These are phyloP conservation scores for Bradypodion pumilum DNA, from an alignment of 2,797 vertebrate genomes.

Conservation along the genomic window DNA sequence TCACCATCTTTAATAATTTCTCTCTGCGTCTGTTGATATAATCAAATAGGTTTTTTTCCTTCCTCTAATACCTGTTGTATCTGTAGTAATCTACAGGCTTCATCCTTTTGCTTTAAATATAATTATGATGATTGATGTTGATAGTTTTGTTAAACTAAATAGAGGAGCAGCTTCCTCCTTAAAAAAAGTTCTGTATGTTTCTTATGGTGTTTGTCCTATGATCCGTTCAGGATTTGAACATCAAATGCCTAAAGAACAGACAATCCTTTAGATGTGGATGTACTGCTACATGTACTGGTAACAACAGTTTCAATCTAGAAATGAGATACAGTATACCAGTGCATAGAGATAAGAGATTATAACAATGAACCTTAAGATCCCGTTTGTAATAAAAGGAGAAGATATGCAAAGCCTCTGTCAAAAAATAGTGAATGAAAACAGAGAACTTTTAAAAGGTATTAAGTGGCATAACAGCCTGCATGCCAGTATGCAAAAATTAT, in stretches of 20 bases:
- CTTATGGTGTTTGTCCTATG: background rate
- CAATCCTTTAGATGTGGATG: constrained; percentile 11
- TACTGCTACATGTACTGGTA: constrained; percentile 16
- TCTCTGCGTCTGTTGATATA: too few relatives aligned
- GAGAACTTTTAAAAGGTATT: background rate
- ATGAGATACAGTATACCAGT: background rate
- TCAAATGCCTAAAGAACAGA: background rate
- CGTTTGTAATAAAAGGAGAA: constrained; percentile 32
- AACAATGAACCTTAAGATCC: background rate
- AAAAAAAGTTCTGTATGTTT: background rate
- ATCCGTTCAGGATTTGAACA: constrained; percentile 16
- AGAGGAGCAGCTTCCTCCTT: background rate
- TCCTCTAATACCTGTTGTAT: too few relatives aligned
- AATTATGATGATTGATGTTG: too few relatives aligned
- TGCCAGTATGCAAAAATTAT: background rate
- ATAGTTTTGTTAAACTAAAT: background rate
- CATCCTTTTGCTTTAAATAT: too few relatives aligned
- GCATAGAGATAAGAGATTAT: constrained; percentile 7
- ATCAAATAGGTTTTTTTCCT: too few relatives aligned
- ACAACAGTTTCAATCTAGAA: constrained; percentile 18
- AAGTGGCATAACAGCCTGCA: constrained; percentile 15
- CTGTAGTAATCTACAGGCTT: too few relatives aligned
- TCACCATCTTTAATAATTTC: too few relatives aligned
- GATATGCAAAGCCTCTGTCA: fast-evolving
- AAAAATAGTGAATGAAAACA: constrained; percentile 10